These are phyloP conservation scores for Zingel zingel DNA, from an alignment of 2,113 vertebrate species.

Conservation along the genomic window DNA sequence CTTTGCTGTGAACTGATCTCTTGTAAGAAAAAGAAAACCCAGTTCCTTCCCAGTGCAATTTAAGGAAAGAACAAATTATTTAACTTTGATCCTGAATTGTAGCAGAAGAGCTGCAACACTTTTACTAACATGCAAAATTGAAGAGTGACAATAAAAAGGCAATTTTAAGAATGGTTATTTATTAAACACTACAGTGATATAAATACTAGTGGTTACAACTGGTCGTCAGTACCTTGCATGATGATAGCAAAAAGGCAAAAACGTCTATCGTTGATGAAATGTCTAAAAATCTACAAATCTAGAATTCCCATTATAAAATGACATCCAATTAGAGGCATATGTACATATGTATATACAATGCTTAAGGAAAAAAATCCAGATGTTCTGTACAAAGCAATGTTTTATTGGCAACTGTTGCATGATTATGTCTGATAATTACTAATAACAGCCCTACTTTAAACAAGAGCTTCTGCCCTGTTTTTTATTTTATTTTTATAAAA, in stretches of 20 bases:
- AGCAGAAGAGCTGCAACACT: not conserved
- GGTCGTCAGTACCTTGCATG: slow-evolving; percentile 79
- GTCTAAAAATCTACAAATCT: slow-evolving; percentile 75
- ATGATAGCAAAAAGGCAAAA: slow-evolving; percentile 62
- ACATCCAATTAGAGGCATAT: slow-evolving; percentile 58
- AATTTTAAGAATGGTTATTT: slow-evolving; percentile 73
- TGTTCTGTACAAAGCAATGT: slow-evolving; percentile 67
- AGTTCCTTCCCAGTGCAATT: not conserved
- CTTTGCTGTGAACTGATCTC: not conserved
- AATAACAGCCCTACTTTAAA: slow-evolving; percentile 1
- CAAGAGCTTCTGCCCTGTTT: slow-evolving; percentile 17
- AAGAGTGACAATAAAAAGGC: slow-evolving; percentile 8
- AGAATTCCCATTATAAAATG: slow-evolving; percentile 63
- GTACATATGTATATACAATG: slow-evolving; percentile 72
- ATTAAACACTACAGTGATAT: slow-evolving; percentile 75
- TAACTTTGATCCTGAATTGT: not conserved
- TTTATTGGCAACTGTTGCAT: slow-evolving; percentile 22
- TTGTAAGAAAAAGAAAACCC: not conserved
- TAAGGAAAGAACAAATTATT: not conserved
- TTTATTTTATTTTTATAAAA: not conserved
- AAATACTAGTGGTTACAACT: slow-evolving; percentile 83
- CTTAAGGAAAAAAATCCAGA: slow-evolving; percentile 72
- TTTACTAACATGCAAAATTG: not conserved
- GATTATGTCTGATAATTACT: slow-evolving; percentile 27
- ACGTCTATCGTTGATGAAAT: slow-evolving; percentile 64